Evolutionary conservation across 1,140 invertebrate genomes (phyloP), one percentile per base, ranked within the genome.

Genomic region (Cydia splendana): DNA sequence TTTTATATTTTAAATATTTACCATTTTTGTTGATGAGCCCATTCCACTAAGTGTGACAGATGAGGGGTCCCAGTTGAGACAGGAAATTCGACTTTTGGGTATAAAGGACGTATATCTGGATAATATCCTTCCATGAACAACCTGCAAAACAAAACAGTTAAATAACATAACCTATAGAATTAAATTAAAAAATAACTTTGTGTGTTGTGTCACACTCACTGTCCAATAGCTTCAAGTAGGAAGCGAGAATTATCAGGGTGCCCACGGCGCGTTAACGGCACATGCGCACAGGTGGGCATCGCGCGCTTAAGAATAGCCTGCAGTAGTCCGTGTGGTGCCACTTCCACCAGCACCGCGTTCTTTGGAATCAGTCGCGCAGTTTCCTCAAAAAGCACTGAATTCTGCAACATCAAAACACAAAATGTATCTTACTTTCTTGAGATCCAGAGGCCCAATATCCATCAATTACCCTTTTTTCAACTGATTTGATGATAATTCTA

Each of bases 301-400:
- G 18, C 42, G 10, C 76, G 69, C 12, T 75, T 94, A 0, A 95
- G 95, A 75, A 98, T 94, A 13, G 94, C 95, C 76, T 95, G 94
- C 0, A 96, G 79, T 15, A 98, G 93, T 13, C 96, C 95, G 83
- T 98, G 97, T 0, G 97, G 97, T 9, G 97, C 96, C 30, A 98
- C 96, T 81, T 95, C 94, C 77, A 96, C 96, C 1, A 95, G 94
- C 65, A 98, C 90, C 0, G 97, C 95, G 89, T 97, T 95, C 53
- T 93, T 91, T 0, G 97, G 97, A 7, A 98, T 94, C 76, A 96
- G 91, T 28, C 93, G 90, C 2, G 96, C 88, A 2, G 95, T 96
- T 89, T 98, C 96, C 81, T 97, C 96, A 82, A 98, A 98, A 1
- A 97, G 87, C 1, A 98, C 97, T 10, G 96, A 95, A 79, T 87